Evolutionary conservation across 2,113 vertebrate species (phyloP).

Genomic region (Miniopterus natalensis): DNA sequence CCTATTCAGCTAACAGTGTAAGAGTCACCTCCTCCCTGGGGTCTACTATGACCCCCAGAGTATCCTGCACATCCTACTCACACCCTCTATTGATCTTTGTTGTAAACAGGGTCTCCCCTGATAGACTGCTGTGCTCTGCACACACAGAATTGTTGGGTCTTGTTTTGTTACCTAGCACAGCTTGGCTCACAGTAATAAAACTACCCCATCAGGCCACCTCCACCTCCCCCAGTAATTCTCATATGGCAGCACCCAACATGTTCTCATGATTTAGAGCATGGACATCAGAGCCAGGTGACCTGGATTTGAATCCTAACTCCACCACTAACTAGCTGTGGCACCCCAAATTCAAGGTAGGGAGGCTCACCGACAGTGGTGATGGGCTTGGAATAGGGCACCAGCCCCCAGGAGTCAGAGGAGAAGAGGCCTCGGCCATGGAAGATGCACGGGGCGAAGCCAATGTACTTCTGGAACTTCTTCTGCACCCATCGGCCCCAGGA

Average conservation of each 20-base stretch:
- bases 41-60: neutral
- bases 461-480: constrained; percentile 94
- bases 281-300: neutral
- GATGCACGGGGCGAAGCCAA: constrained; percentile 96
- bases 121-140: neutral
- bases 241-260: neutral
- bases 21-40: neutral
- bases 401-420: constrained; percentile 93
- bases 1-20: neutral
- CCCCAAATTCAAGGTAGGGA: neutral
- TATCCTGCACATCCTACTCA: neutral
- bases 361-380: constrained; percentile 95
- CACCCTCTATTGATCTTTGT: neutral
- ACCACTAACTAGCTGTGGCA: neutral
- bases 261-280: neutral
- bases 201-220: too few relatives aligned
- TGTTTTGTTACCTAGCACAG: neutral
- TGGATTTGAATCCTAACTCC: neutral
- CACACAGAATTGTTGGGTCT: neutral
- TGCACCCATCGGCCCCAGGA: constrained; percentile 93
- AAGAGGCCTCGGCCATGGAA: constrained; percentile 97
- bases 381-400: constrained; percentile 95
- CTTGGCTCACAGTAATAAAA: neutral
- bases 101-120: neutral
- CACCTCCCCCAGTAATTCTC: neutral